Evolutionary conservation across 1,140 invertebrate species (phyloP).

Genomic region (Solenopsis invicta): DNA sequence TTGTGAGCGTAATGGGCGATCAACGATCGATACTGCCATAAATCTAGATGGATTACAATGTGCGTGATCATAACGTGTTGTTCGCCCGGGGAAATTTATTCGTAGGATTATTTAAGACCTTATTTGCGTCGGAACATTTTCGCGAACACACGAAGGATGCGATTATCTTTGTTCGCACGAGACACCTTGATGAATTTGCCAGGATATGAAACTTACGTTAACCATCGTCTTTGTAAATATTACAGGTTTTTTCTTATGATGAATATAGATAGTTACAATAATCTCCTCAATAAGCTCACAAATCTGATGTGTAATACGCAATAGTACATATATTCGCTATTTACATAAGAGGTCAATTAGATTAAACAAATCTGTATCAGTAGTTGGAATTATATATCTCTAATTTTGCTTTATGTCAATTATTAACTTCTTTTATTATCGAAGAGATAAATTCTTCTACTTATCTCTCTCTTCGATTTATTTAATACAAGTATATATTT

Average conservation of each 20-base stretch:
- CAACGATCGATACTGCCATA: conserved; percentile 45
- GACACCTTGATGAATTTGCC: conserved; percentile 29
- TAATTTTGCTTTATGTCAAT: not conserved
- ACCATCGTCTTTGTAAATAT: conserved; percentile 13
- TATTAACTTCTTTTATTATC: not conserved
- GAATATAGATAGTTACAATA: conserved; percentile 24
- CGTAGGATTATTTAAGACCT: conserved; percentile 34
- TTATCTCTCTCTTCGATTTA: not conserved
- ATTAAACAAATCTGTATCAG: not conserved
- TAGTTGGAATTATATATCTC: not conserved
- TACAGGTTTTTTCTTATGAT: not conserved
- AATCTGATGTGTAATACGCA: conserved; percentile 8
- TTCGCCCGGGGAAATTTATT: conserved; percentile 37
- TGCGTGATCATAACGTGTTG: conserved; percentile 24
- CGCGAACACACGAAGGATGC: not conserved
- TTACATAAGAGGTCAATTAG: conserved; percentile 14
- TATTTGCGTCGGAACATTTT: conserved; percentile 25
- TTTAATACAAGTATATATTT: not conserved
- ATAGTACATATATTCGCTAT: not conserved
- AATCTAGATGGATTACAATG: conserved; percentile 52
- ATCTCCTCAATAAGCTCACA: conserved; percentile 8
- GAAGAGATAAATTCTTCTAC: not conserved
- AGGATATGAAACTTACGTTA: conserved; percentile 22
- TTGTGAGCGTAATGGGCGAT: conserved; percentile 29
- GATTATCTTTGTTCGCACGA: not conserved